A percentile compares a stretch with the other conserved stretches of the same genome.
These are phyloP conservation scores for Turnix velox DNA, from an alignment of 2,113 vertebrate species.

Conservation along the genomic window DNA sequence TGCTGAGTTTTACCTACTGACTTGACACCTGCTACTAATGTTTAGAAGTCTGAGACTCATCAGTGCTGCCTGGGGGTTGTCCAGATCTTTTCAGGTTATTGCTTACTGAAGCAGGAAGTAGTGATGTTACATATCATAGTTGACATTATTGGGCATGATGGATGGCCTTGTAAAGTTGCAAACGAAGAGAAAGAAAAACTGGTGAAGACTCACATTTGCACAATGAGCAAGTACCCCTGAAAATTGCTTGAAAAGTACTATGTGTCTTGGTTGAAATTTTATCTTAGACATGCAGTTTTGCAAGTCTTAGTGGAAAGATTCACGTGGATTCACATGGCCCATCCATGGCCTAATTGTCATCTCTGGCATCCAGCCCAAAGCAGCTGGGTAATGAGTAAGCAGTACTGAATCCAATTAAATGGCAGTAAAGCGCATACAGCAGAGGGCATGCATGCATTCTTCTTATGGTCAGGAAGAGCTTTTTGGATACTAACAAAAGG, in stretches of 20 bases:
- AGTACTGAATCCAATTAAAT: conserved; percentile 48
- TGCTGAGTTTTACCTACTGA: conserved; percentile 43
- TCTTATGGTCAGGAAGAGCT: not conserved
- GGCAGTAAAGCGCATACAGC: not conserved
- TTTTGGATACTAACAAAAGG: not conserved
- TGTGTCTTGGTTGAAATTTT: not conserved
- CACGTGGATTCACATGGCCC: not conserved
- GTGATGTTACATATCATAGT: not conserved
- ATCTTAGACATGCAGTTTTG: not conserved
- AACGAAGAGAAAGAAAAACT: not conserved
- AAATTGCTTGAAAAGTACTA: not conserved
- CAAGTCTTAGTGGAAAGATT: not conserved
- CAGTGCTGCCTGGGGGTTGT: not conserved
- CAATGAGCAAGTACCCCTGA: not conserved
- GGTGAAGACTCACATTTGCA: not conserved
- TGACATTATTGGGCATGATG: not conserved
- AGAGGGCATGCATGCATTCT: not conserved
- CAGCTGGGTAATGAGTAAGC: conserved; percentile 56
- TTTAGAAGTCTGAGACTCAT: not conserved
- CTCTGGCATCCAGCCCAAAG: not conserved
- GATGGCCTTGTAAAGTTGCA: not conserved
- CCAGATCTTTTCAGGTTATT: conserved; percentile 12
- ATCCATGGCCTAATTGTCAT: not conserved
- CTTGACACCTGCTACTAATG: conserved; percentile 17
- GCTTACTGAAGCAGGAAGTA: not conserved